These are phyloP conservation scores for Manis javanica DNA, from an alignment of 2,797 vertebrate species.

Conservation along the genomic window DNA sequence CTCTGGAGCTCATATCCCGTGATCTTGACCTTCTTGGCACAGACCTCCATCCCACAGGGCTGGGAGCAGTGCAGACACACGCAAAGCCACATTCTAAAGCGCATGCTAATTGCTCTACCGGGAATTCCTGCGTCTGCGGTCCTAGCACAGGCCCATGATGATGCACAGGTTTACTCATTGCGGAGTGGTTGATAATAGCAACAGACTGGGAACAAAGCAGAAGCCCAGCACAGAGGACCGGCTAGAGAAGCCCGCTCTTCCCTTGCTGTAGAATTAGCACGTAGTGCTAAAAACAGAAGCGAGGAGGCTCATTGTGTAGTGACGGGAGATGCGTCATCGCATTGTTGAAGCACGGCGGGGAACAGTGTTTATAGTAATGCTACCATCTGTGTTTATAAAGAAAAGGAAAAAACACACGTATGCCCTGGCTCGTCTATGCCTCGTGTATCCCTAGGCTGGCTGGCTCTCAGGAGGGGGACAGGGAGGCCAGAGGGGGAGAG, in stretches of 20 bases:
- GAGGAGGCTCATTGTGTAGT: rapidly evolving
- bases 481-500: too few relatives aligned
- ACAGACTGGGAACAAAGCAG: background rate
- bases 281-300: background rate
- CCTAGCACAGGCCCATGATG: background rate
- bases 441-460: background rate
- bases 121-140: background rate
- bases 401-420: background rate
- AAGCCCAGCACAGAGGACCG: background rate
- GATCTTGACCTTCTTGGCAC: background rate
- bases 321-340: background rate
- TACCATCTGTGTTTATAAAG: background rate
- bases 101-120: background rate
- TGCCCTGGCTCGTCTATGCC: background rate
- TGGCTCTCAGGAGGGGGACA: background rate
- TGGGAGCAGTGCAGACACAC: background rate
- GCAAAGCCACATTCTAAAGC: background rate
- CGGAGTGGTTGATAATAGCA: background rate
- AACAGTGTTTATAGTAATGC: background rate
- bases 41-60: background rate
- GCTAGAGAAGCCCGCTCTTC: background rate
- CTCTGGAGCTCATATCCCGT: background rate
- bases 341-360: background rate
- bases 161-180: background rate
- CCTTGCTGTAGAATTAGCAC: background rate